Evolutionary conservation across 2,888 invertebrate genomes (phyloP).

Genomic region (Fragum whitleyi): DNA sequence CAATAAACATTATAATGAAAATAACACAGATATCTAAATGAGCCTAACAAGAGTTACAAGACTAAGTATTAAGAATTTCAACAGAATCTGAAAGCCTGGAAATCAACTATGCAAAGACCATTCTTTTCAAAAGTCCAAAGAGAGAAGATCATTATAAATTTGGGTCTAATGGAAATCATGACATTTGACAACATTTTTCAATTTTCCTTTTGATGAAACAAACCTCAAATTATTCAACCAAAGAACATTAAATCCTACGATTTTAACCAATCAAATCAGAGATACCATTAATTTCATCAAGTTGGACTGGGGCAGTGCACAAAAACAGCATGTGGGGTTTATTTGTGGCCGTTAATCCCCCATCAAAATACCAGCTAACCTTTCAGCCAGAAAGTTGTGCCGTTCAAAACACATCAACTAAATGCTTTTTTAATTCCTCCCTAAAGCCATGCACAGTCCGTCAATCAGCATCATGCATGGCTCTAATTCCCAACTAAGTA

Average conservation of each 20-base stretch:
- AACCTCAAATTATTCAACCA: not conserved
- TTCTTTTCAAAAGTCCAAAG: too few species aligned
- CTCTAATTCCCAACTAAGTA: slow-evolving; percentile 14
- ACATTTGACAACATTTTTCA: not conserved
- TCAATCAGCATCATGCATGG: slow-evolving; percentile 5
- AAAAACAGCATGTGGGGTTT: slow-evolving; percentile 20
- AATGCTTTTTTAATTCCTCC: slow-evolving; percentile 34
- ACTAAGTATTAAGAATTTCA: too few species aligned
- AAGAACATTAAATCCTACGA: not conserved
- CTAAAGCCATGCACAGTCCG: slow-evolving; percentile 4
- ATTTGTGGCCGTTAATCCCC: slow-evolving; percentile 22
- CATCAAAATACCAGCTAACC: slow-evolving; percentile 24
- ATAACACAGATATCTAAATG: too few species aligned
- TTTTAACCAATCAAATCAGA: not conserved
- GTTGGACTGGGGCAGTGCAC: not conserved
- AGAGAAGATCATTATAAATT: not conserved
- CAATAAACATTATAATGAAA: too few species aligned
- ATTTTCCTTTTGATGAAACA: not conserved
- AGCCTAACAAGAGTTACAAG: too few species aligned
- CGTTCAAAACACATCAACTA: slow-evolving; percentile 31
- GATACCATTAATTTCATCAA: not conserved
- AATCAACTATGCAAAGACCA: too few species aligned
- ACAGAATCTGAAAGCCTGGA: too few species aligned
- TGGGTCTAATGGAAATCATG: not conserved
- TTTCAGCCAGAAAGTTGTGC: slow-evolving; percentile 24